Evolutionary conservation across 1,140 invertebrate genomes (phyloP), one percentile per base, ranked within the genome.

Genomic region (Drosophila asahinai): DNA sequence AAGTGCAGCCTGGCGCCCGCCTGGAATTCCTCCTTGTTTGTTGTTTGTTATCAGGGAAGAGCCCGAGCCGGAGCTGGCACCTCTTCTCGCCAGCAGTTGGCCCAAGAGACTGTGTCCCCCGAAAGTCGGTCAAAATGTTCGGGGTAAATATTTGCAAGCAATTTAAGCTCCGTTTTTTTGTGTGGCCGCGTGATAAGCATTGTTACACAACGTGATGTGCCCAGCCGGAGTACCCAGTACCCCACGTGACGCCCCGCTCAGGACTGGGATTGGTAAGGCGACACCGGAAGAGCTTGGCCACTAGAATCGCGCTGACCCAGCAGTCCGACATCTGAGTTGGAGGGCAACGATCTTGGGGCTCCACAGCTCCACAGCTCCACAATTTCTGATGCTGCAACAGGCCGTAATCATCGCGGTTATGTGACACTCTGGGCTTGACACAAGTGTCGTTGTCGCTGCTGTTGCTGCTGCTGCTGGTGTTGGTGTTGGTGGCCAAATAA

Each of bases 401-500:
- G 0, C 54, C 36, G 54, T 7, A 57, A 57, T 57, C 54, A 40
- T 2, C 36, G 5, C 8, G 36, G 36, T 57, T 57, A 57, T 40
- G 54, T 57, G 52, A 55, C 52, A 22, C 52, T 54, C 51, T 2
- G 27, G 27, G 7, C 17, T 22, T 33, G 51, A 38, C 51, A 63
- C 81, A 82, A 66, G 68, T 80, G 77, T 89, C 72, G 84, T 77
- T 77, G 33, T 9, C 30, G 30, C 3, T 9, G 30, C 9, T 1
- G 47, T 5, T 15, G 48, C 4, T 30, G 48, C 19, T 9, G 30
- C 9, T 1, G 47, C 11, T 15, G 48, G 8, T 30, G 48, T 0
- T 51, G 49, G 5, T 51, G 25, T 7, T 22, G 47, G 47, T 5
- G 27, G 25, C 15, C n/a, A 33, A 64, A 64, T 60, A 33, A 65